These are phyloP conservation scores for Corythaeola cristata DNA, from an alignment of 2,113 vertebrate genomes.

Conservation along the genomic window DNA sequence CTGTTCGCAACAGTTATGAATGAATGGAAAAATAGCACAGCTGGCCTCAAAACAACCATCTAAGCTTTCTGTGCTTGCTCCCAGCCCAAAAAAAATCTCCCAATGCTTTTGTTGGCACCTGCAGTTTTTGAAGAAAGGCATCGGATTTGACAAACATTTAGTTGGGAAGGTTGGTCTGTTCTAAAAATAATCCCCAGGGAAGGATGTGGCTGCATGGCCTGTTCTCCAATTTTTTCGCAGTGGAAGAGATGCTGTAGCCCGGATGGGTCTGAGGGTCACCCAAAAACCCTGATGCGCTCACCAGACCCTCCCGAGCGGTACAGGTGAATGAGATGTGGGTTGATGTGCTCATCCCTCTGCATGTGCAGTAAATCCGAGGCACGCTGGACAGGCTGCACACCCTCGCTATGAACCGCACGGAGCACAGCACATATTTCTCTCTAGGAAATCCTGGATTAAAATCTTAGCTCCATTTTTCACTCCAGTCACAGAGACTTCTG, in stretches of 20 bases:
- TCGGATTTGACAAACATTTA: background rate
- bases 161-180: background rate
- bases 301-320: background rate
- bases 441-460: background rate
- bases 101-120: background rate
- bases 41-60: slow-evolving; percentile 15
- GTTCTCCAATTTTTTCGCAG: background rate
- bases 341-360: background rate
- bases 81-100: slow-evolving; percentile 26
- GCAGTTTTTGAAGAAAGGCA: background rate
- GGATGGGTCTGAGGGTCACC: background rate
- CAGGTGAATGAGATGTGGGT: accelerated
- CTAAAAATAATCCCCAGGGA: background rate
- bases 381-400: background rate
- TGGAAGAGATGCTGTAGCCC: background rate
- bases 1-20: background rate
- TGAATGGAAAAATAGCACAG: slow-evolving; percentile 26
- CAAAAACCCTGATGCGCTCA: background rate
- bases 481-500: background rate
- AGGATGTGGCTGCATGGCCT: background rate
- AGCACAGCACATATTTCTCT: background rate
- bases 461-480: background rate
- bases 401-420: background rate
- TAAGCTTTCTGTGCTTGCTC: background rate
- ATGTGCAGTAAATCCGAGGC: background rate